Conservation (phyloP, 1,140 invertebrate genomes). For the Drosophila persimilis region DNA sequence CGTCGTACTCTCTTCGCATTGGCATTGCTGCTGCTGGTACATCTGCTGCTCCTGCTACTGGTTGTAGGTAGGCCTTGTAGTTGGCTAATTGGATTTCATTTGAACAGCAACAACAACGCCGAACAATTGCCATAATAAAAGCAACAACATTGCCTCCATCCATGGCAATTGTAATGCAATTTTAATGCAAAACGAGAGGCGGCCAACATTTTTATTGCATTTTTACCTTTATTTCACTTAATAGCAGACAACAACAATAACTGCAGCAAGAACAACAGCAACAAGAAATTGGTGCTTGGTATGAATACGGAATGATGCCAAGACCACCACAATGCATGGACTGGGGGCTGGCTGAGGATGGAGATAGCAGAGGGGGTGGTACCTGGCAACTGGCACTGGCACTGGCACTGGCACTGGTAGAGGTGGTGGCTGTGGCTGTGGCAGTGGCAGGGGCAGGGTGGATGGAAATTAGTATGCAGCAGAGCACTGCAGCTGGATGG, state of each 20-base stretch:
- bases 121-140: conserved; percentile 59
- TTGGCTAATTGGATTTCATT: conserved; percentile 81
- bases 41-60: conserved; percentile 5
- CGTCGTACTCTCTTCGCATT: conserved; percentile 19
- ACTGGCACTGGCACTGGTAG: background rate
- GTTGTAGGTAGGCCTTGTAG: conserved; percentile 67
- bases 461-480: conserved; percentile 73
- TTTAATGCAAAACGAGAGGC: conserved; percentile 79
- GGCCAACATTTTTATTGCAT: conserved; percentile 77
- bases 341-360: background rate
- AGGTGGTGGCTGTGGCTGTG: background rate
- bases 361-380: background rate
- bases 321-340: conserved; percentile 70
- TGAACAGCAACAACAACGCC: conserved; percentile 61
- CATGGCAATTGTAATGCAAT: conserved; percentile 81
- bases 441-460: conserved; percentile 22
- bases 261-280: conserved; percentile 46
- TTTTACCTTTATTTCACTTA: conserved; percentile 81
- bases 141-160: conserved; percentile 38
- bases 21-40: conserved; percentile 17
- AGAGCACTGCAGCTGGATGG: conserved; percentile 49
- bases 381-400: background rate
- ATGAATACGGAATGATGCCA: conserved; percentile 79
- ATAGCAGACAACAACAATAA: conserved; percentile 68
- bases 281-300: conserved; percentile 79